phyloP scores from a whole-genome alignment of 30 jellyfish, hydroid and myxozoan genomes.

The Hydractinia symbiolongicarpus region DNA sequence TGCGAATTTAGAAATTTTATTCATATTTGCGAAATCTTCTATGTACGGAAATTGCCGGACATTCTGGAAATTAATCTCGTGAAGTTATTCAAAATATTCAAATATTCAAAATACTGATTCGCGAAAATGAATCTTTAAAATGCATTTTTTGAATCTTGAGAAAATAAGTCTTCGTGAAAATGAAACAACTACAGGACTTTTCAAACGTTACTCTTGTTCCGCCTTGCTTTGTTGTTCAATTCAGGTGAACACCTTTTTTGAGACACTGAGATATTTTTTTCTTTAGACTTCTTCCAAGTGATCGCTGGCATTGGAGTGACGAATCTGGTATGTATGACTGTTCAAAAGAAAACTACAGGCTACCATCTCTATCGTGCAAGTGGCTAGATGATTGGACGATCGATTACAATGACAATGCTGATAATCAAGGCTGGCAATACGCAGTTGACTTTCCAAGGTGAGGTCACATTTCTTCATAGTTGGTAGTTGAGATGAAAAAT shows the following conservation, averaged over 20 bases:
- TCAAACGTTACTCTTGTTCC: background rate
- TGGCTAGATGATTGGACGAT: conserved; percentile 81
- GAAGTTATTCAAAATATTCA: too few species aligned
- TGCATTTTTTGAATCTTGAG: too few species aligned
- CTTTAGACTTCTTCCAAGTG: conserved; percentile 79
- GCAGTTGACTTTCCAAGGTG: conserved; percentile 96
- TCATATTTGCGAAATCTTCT: too few species aligned
- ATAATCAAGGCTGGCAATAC: conserved; percentile 94
- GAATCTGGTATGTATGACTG: conserved; percentile 59
- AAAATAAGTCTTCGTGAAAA: too few species aligned
- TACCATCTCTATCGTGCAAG: conserved; percentile 60
- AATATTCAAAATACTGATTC: too few species aligned
- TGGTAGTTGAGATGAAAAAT: too few species aligned
- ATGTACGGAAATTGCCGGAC: too few species aligned
- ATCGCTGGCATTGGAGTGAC: conserved; percentile 92
- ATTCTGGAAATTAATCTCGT: too few species aligned
- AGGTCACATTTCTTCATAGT: background rate
- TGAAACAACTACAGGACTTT: too few species aligned
- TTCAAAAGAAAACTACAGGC: conserved; percentile 43
- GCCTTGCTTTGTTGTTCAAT: background rate
- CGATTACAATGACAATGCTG: conserved; percentile 44
- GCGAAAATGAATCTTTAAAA: too few species aligned
- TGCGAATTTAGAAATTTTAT: too few species aligned
- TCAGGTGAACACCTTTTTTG: background rate
- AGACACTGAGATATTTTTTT: background rate